Conservation (phyloP, 2,888 invertebrate genomes). For the Diadromus collaris region DNA sequence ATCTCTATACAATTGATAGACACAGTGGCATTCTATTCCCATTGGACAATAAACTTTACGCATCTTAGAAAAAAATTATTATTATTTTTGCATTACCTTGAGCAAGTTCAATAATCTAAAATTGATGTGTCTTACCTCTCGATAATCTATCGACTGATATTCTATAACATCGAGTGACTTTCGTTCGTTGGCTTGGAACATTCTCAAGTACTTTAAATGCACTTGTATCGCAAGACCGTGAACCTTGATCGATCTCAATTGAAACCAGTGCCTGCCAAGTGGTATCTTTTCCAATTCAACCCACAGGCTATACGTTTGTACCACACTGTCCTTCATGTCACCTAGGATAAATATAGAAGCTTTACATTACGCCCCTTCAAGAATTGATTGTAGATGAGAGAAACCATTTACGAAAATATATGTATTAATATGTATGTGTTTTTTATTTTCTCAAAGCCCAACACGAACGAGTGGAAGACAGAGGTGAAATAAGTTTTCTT, state of each 20-base stretch:
- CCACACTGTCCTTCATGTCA: conserved; percentile 59
- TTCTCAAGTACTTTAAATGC: conserved; percentile 66
- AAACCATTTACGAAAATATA: neutral
- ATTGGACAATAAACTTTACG: too few species aligned
- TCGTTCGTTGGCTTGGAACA: conserved; percentile 60
- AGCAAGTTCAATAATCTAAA: neutral
- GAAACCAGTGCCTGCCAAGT: conserved; percentile 73
- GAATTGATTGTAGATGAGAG: too few species aligned
- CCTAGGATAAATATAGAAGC: conserved; percentile 38
- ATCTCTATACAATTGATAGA: too few species aligned
- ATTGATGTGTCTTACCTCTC: conserved; percentile 62
- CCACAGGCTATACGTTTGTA: conserved; percentile 68
- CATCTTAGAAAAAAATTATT: neutral
- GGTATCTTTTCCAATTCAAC: conserved; percentile 67
- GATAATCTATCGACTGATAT: conserved; percentile 63
- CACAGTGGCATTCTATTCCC: too few species aligned
- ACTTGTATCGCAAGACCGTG: conserved; percentile 64
- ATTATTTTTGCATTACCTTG: neutral
- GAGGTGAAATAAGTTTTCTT: too few species aligned
- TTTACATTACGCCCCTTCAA: neutral
- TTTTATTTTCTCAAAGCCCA: neutral
- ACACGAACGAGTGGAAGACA: too few species aligned
- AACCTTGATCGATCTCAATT: conserved; percentile 67
- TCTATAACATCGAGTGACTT: conserved; percentile 50
- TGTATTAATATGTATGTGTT: neutral